Evolutionary conservation across 2,113 vertebrate genomes (phyloP), one percentile per base, ranked within the genome.

Genomic region (Lota lota): DNA sequence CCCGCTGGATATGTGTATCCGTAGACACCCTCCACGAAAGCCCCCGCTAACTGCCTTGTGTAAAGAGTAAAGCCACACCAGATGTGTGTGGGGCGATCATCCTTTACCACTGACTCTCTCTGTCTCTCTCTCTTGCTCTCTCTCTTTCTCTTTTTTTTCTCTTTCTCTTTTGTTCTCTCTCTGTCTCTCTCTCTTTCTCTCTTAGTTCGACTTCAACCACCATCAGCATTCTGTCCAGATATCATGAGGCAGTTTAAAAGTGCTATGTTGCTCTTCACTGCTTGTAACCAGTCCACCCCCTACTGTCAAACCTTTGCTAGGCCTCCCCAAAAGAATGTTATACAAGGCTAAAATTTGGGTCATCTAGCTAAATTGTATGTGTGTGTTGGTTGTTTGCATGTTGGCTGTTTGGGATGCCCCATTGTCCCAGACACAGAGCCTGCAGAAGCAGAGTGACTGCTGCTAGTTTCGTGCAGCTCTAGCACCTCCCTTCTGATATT

Each of bases 41-140:
- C 78, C 77, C 76, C 74, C 76, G 83, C 87, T 89, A 88, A 88
- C 81, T 86, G 79, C 79, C 79, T 86, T 84, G 79, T 86, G 79
- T 82, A 80, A 88, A 83, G 28, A 28, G 78, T 83, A 91, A 91
- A 92, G 79, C 83, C 81, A 74, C 89, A 88, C 81, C 91, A 91
- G 90, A 91, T 90, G 89, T 87, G 83, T 76, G 68, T 71, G 69
- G 75, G 79, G 69, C 68, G 81, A 86, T 81, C 58, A 75, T 83
- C 79, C 85, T 82, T 75, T 72, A 76, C 84, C 82, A 81, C 88
- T 82, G 84, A 85, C 87, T 70, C 63, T 40, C 61, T 57, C 16
- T 56, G 3, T 47, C 40, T 47, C 40, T 47, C 8, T 47, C 40
- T 47, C 7, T 47, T 1, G 5, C 40, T 47, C 8, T 47, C 40